Base-by-base conservation (phyloP, 2,113 vertebrate species). In the Callocephalon fimbriatum region DNA sequence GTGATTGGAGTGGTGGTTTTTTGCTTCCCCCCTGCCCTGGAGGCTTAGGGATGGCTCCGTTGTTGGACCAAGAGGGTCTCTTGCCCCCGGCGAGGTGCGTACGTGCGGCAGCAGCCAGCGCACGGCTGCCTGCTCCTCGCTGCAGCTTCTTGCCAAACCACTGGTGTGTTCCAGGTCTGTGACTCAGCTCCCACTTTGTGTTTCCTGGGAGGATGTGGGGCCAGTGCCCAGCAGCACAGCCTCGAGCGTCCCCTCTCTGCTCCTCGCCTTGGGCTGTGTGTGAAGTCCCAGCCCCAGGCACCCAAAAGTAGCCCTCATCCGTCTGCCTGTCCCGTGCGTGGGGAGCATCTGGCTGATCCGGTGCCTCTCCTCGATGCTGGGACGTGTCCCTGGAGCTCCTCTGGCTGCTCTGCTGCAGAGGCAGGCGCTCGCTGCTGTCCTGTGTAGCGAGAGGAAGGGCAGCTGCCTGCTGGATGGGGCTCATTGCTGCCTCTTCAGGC, bases 171-270 rank as follows among this genome's bases (percentile, higher is more conserved):
- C 73, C 51, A 59, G 54, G 50, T 45, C 59, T 93, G 53, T 90
- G 94, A 91, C 86, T 95, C 76, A 70, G 94, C 83, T 95, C 86
- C 54, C 47, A 37, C 26, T 48, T 93, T 76, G 75, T 35, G 42
- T 91, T 96, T 81, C 83, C 73, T 81, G 61, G 51, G 86, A 93
- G 65, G 63, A 82, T 65, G 25, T 61, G 15, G 2, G 81, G 47
- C 6, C 56, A n/a, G 5, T 48, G 58, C 81, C 82, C 12, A 12
- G 37, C 23, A 73, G 82, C 1, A 0, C 17, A 17, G 38, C 65
- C 73, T 11, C 4, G 5, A 74, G 89, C 1, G 1, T 81, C 59
- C 35, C 70, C 37, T 61, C 44, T 76, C 35, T 21, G 38, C 68
- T 73, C 74, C n/a, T 88, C 6, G 6, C 45, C 37, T 9, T 3